Evolutionary conservation across 2,797 vertebrate species (phyloP).

Genomic region (Onychomys torridus): DNA sequence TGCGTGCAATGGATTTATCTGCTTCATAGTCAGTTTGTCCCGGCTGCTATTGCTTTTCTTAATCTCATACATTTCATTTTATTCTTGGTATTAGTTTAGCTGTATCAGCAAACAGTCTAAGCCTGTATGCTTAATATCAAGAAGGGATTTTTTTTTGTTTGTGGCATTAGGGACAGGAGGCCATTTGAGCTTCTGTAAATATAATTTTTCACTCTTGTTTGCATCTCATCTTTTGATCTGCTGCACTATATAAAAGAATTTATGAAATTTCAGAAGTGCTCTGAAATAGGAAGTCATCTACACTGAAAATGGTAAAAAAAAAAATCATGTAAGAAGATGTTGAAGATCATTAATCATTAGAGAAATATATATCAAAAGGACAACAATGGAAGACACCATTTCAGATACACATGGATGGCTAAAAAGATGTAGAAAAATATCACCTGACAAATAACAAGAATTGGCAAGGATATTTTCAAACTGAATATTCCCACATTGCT

Average conservation of each 20-base stretch:
- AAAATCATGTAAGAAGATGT: neutral
- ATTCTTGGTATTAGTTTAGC: slow-evolving; percentile 45
- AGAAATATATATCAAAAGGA: slow-evolving; percentile 20
- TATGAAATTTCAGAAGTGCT: neutral
- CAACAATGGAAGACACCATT: neutral
- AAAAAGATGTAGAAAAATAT: neutral
- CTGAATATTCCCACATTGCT: neutral
- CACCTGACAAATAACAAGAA: neutral
- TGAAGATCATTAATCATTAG: neutral
- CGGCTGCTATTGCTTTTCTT: neutral
- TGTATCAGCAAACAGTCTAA: slow-evolving; percentile 47
- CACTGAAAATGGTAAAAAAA: neutral
- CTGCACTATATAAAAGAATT: neutral
- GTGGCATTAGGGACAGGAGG: slow-evolving; percentile 1
- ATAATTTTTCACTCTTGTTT: slow-evolving; percentile 34
- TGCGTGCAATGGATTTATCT: neutral
- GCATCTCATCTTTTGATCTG: slow-evolving; percentile 18
- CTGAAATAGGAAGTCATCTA: neutral
- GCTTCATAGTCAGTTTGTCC: neutral
- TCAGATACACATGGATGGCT: neutral
- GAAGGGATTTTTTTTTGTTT: slow-evolving; percentile 63
- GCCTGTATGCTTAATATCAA: slow-evolving; percentile 11
- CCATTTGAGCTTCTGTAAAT: slow-evolving; percentile 47
- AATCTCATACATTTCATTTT: neutral
- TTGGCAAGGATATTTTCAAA: neutral